Conservation (phyloP, 2,113 vertebrate genomes). For the Passer domesticus region DNA sequence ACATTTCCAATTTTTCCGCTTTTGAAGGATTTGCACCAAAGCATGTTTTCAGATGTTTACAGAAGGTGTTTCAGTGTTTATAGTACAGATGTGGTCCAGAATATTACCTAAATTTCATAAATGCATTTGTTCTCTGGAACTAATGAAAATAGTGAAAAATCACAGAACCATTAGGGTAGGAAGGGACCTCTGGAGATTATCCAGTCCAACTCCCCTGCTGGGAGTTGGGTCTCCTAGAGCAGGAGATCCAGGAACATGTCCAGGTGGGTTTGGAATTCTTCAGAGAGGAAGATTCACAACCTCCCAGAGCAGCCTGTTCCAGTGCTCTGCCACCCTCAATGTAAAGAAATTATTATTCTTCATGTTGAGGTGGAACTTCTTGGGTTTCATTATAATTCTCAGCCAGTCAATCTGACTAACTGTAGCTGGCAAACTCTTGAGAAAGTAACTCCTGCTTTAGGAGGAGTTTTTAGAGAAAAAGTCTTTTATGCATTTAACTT, state of each 20-base stretch:
- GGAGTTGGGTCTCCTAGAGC: not conserved
- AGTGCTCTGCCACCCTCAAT: not conserved
- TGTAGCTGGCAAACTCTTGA: not conserved
- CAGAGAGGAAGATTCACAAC: not conserved
- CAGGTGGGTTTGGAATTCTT: not conserved
- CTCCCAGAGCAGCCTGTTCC: not conserved
- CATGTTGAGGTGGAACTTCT: not conserved
- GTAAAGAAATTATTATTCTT: not conserved
- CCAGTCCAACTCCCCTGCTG: not conserved
- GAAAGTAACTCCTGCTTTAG: not conserved
- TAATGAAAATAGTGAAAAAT: not conserved
- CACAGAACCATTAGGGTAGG: not conserved
- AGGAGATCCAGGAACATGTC: not conserved
- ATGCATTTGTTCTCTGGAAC: not conserved
- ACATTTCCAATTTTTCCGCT: not conserved
- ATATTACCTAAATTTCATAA: not conserved
- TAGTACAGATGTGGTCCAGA: not conserved
- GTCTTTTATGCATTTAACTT: not conserved
- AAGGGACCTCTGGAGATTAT: not conserved
- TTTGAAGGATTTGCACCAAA: not conserved
- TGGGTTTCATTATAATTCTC: not conserved
- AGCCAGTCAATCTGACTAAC: not conserved
- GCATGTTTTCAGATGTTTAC: not conserved
- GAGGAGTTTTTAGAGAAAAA: not conserved
- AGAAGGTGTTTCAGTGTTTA: not conserved